Conservation (phyloP, 2,113 vertebrate species). For the Colistium nudipinnis region DNA sequence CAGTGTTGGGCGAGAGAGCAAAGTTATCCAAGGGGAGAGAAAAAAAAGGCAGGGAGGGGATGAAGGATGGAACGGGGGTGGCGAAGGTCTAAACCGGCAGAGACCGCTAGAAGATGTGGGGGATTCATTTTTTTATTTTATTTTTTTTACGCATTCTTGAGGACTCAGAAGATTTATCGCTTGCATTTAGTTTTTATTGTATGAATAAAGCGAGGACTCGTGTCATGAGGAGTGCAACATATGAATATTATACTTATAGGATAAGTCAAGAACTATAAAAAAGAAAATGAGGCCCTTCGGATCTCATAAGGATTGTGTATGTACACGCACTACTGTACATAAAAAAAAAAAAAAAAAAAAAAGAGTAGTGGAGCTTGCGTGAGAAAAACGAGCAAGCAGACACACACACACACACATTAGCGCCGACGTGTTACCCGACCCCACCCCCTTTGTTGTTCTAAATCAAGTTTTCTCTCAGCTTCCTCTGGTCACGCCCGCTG, state of each 20-base stretch:
- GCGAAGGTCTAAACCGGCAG: constrained; percentile 32
- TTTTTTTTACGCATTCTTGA: background rate
- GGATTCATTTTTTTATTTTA: constrained; percentile 19
- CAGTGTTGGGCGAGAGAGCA: constrained; percentile 49
- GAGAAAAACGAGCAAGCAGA: background rate
- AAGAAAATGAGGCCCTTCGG: no score
- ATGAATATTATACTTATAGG: background rate
- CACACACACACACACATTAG: constrained; percentile 4
- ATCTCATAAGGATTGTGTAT: no score
- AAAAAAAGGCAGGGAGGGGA: constrained; percentile 36
- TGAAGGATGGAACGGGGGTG: constrained; percentile 55
- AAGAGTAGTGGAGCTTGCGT: constrained; percentile 1
- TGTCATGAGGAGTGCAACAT: background rate
- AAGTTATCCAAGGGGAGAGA: constrained; percentile 62
- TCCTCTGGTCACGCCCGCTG: constrained; percentile 10
- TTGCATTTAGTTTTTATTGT: background rate
- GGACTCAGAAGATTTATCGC: constrained; percentile 12
- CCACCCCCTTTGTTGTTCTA: constrained; percentile 19
- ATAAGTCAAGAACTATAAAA: no score
- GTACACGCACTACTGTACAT: background rate
- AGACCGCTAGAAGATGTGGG: background rate
- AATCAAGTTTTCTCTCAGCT: constrained; percentile 21
- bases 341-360: no score
- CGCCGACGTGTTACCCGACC: constrained; percentile 10
- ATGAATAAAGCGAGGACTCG: background rate